Conservation (phyloP, 2,888 invertebrate genomes). For the Elegia similella region DNA sequence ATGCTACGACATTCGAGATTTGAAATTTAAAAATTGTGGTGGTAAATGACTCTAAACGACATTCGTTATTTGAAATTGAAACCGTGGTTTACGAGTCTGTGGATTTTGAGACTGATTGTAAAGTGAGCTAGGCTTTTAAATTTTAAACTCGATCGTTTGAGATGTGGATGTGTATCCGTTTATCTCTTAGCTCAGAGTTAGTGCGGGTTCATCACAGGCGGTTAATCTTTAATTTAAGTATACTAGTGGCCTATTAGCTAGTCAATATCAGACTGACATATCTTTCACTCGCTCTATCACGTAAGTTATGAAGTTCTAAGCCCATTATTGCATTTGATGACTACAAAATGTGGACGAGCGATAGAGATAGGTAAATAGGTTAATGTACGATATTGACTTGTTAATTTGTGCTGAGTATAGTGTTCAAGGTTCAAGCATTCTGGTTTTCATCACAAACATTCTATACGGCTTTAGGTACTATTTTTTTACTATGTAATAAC, state of each 20-base stretch:
- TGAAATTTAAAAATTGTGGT: conserved; percentile 17
- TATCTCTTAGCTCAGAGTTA: conserved; percentile 12
- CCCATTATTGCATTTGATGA: too few species aligned
- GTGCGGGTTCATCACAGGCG: conserved; percentile 20
- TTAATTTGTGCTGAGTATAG: not conserved
- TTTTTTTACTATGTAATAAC: not conserved
- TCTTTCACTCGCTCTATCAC: too few species aligned
- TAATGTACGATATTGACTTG: not conserved
- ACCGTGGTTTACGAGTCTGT: conserved; percentile 28
- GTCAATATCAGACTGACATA: not conserved
- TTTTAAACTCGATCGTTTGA: conserved; percentile 37
- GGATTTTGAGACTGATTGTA: conserved; percentile 70
- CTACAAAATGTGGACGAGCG: too few species aligned
- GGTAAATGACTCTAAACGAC: conserved; percentile 5
- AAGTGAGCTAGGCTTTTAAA: conserved; percentile 55
- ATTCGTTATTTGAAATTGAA: not conserved
- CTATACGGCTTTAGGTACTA: not conserved
- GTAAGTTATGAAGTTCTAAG: too few species aligned
- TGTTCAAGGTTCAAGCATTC: not conserved
- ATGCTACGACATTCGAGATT: conserved; percentile 27
- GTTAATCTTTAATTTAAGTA: not conserved
- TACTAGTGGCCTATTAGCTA: not conserved
- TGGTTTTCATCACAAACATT: conserved; percentile 4
- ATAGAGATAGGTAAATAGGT: too few species aligned
- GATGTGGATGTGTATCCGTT: conserved; percentile 14